Percentiles rank a stretch among this genome's conserved stretches.
Evolutionary conservation across 2,113 vertebrate genomes (phyloP).

Genomic region (Chaenogobius annularis): DNA sequence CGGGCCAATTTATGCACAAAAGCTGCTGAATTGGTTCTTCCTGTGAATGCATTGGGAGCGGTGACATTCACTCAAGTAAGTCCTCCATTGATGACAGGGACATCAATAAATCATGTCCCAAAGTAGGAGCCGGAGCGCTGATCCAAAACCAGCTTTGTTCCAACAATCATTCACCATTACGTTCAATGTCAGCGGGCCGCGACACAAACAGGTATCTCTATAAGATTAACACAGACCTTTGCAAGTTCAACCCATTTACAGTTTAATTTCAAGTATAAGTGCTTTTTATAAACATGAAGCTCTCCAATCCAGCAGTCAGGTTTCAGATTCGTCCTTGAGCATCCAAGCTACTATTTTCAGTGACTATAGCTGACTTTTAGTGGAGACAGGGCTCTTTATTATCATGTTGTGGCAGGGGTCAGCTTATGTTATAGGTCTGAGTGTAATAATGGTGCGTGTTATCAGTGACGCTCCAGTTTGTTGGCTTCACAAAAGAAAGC

Average conservation of each 20-base stretch:
- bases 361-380: too few relatives aligned
- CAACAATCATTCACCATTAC: conserved; percentile 58
- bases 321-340: not conserved
- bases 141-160: conserved; percentile 60
- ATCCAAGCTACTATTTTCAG: not conserved
- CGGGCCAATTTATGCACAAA: conserved; percentile 60
- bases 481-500: conserved; percentile 23
- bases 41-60: conserved; percentile 51
- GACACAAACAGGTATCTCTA: not conserved
- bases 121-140: conserved; percentile 56
- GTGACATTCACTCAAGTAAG: conserved; percentile 65
- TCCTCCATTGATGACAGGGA: conserved; percentile 57
- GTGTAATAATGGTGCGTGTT: conserved; percentile 39
- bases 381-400: conserved; percentile 31
- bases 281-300: not conserved
- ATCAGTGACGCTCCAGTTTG: conserved; percentile 45
- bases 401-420: conserved; percentile 44
- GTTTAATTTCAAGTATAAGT: too few relatives aligned
- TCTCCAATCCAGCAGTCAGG: not conserved
- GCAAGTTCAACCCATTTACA: too few relatives aligned
- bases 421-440: conserved; percentile 21
- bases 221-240: too few relatives aligned
- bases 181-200: conserved; percentile 46
- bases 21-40: conserved; percentile 59
- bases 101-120: conserved; percentile 72